Conservation (phyloP, 2,797 vertebrate species). For the Rhinella marina region DNA sequence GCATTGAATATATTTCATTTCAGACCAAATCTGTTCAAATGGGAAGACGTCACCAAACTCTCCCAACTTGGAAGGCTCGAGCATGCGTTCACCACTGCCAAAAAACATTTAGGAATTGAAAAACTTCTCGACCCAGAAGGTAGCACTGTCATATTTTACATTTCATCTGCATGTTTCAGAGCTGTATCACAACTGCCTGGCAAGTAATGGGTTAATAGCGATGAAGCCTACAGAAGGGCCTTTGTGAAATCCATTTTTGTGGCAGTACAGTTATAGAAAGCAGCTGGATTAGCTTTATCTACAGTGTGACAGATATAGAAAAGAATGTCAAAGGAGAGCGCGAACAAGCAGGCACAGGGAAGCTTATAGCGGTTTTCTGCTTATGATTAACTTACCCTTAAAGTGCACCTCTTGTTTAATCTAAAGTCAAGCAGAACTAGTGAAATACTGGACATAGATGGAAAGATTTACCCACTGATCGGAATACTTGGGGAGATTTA, state of each 20-base stretch:
- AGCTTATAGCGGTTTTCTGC: background rate
- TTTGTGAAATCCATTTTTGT: constrained; percentile 15
- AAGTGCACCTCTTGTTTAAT: background rate
- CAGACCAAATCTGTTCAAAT: constrained; percentile 88
- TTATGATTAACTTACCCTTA: background rate
- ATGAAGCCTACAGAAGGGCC: constrained; percentile 24
- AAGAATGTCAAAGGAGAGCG: constrained; percentile 50
- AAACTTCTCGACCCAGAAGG: constrained; percentile 96
- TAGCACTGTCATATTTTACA: constrained; percentile 65
- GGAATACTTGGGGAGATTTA: background rate
- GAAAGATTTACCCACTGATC: background rate
- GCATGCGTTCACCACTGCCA: constrained; percentile 89
- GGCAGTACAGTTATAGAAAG: background rate
- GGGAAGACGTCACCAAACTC: constrained; percentile 84
- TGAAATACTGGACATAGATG: background rate
- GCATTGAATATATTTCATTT: constrained; percentile 55
- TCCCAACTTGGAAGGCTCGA: constrained; percentile 85
- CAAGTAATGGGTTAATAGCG: constrained; percentile 17
- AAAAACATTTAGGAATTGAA: constrained; percentile 88
- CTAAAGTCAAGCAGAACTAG: background rate
- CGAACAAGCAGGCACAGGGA: constrained; percentile 21
- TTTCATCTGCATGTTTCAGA: background rate
- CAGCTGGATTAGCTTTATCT: constrained; percentile 54
- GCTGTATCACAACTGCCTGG: background rate
- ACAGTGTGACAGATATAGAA: constrained; percentile 38